Conservation (phyloP, 2,113 vertebrate genomes). For the Erinaceus europaeus region DNA sequence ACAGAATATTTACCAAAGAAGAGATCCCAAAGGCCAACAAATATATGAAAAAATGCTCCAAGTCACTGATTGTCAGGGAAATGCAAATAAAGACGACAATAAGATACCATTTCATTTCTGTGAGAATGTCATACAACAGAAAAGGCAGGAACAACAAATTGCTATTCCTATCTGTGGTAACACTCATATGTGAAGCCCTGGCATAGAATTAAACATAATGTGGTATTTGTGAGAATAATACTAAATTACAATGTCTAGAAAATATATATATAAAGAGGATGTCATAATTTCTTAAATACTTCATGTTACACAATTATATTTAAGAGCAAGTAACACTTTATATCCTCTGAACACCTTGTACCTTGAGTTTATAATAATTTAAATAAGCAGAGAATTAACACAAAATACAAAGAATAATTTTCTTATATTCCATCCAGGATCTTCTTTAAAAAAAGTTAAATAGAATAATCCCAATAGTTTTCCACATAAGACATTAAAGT, state of each 20-base stretch:
- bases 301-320: not conserved
- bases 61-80: too few relatives aligned
- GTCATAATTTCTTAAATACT: not conserved
- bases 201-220: not conserved
- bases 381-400: slow-evolving; percentile 13
- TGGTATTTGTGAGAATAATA: not conserved
- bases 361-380: not conserved
- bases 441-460: slow-evolving; percentile 9
- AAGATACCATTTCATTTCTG: too few relatives aligned
- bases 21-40: too few relatives aligned
- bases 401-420: not conserved
- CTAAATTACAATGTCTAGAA: not conserved
- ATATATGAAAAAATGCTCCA: too few relatives aligned
- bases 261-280: not conserved
- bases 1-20: too few relatives aligned
- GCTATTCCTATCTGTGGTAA: too few relatives aligned
- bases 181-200: too few relatives aligned
- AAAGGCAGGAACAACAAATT: too few relatives aligned
- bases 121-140: too few relatives aligned
- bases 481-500: slow-evolving; percentile 9
- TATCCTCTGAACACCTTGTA: not conserved
- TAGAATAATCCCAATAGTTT: slow-evolving; percentile 38
- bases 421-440: not conserved
- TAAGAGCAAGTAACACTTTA: not conserved
- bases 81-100: too few relatives aligned